These are phyloP conservation scores for Clavelina lepadiformis DNA, from an alignment of 23 tunicate species.

Conservation along the genomic window DNA sequence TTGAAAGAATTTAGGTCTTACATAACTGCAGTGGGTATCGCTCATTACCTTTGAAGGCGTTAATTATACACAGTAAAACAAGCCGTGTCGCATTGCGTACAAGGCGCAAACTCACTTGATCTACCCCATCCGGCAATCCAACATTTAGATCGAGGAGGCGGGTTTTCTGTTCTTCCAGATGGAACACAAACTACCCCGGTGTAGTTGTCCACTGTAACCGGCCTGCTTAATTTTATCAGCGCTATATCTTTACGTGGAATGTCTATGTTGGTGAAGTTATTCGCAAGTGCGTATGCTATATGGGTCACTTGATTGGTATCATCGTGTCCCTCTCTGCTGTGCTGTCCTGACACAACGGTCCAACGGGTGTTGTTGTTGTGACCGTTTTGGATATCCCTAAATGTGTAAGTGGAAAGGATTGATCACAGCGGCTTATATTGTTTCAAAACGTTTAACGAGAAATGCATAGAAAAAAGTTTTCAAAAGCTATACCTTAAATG, in stretches of 20 bases:
- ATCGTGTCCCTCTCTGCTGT: slow-evolving; percentile 20
- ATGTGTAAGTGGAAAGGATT: neutral
- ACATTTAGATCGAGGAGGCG: slow-evolving; percentile 68
- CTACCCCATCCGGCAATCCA: slow-evolving; percentile 93
- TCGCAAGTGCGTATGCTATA: slow-evolving; percentile 4
- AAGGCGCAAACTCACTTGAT: slow-evolving; percentile 25
- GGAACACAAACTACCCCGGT: slow-evolving; percentile 61
- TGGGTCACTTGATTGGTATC: slow-evolving; percentile 9
- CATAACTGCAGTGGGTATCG: too few species aligned
- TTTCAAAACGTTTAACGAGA: too few species aligned
- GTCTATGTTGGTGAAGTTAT: slow-evolving; percentile 43
- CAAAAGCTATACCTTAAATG: slow-evolving; percentile 5
- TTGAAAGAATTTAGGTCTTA: too few species aligned
- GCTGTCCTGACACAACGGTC: slow-evolving; percentile 57
- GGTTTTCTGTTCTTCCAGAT: slow-evolving; percentile 25
- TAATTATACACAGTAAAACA: too few species aligned
- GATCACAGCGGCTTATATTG: slow-evolving; percentile 3
- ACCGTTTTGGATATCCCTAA: slow-evolving; percentile 19
- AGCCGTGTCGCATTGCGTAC: too few species aligned
- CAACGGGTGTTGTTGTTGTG: slow-evolving; percentile 31
- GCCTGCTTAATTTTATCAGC: slow-evolving; percentile 39
- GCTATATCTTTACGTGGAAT: slow-evolving; percentile 78
- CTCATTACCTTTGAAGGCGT: too few species aligned
- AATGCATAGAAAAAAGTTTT: too few species aligned
- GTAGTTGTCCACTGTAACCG: slow-evolving; percentile 10